A percentile compares a stretch with the other conserved stretches of the same genome.
These are phyloP conservation scores for Amazona vittata DNA, from an alignment of 2,113 vertebrate genomes.

Conservation along the genomic window DNA sequence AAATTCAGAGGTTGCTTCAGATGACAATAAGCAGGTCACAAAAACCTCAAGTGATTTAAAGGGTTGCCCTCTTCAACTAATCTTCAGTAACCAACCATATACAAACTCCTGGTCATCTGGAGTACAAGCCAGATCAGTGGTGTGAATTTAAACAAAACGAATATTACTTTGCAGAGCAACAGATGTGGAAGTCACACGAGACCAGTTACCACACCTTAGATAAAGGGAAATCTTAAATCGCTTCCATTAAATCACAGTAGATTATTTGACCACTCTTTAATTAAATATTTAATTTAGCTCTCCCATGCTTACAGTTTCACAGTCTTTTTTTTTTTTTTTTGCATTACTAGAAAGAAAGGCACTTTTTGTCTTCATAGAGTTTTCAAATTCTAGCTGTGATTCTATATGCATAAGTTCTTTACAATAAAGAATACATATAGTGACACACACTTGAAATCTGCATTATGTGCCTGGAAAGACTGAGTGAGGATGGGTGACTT, in stretches of 20 bases:
- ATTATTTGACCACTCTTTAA: background rate
- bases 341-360: background rate
- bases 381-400: background rate
- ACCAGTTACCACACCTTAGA: background rate
- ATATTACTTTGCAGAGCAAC: background rate
- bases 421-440: background rate
- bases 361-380: background rate
- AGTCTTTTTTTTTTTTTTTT: background rate
- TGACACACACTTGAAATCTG: constrained; percentile 29
- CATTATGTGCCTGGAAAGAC: constrained; percentile 21
- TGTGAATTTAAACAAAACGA: background rate
- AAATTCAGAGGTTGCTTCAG: background rate
- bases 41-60: background rate
- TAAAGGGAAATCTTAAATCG: background rate
- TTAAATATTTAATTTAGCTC: background rate
- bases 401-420: background rate
- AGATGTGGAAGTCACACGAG: background rate
- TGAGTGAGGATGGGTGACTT: constrained; percentile 27
- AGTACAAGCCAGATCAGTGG: background rate
- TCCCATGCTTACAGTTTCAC: background rate
- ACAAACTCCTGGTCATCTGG: background rate
- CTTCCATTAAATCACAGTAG: background rate
- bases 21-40: background rate
- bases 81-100: background rate
- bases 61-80: background rate